phyloP scores from a whole-genome alignment of 2,113 vertebrate species.

The Taxidea taxus region DNA sequence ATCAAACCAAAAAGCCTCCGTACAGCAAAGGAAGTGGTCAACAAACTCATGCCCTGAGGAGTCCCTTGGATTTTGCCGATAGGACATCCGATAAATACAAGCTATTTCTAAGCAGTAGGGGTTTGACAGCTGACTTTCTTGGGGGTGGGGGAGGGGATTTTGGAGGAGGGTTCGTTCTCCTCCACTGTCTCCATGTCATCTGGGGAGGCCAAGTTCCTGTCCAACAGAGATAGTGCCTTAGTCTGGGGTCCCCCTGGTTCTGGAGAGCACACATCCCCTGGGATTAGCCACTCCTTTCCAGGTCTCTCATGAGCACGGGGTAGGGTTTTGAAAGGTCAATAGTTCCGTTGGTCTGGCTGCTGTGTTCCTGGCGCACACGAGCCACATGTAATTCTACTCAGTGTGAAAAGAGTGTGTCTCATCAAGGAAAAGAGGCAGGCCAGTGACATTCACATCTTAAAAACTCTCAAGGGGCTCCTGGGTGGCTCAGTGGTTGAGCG shows the following conservation, averaged over 20 bases:
- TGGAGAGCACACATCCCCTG: background rate
- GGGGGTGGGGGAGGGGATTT: no score
- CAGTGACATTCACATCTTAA: background rate
- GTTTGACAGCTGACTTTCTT: no score
- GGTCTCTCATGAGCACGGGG: background rate
- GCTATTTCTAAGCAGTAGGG: no score
- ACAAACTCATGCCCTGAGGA: no score
- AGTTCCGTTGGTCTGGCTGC: no score
- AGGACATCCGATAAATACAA: no score
- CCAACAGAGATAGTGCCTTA: background rate
- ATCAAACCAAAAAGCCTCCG: background rate
- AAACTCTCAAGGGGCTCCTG: background rate
- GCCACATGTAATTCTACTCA: background rate
- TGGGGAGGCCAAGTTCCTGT: background rate
- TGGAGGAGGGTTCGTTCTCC: accelerated
- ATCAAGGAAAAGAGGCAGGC: background rate
- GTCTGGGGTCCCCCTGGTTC: background rate
- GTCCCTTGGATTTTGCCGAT: no score
- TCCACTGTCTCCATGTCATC: no score
- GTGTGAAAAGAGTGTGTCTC: background rate
- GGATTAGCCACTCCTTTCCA: background rate
- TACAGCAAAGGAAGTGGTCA: background rate
- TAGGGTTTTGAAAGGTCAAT: no score
- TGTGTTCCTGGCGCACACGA: background rate
- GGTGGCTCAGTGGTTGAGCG: accelerated